These are phyloP conservation scores for Melospiza georgiana DNA, from an alignment of 2,113 vertebrate species.

Conservation along the genomic window DNA sequence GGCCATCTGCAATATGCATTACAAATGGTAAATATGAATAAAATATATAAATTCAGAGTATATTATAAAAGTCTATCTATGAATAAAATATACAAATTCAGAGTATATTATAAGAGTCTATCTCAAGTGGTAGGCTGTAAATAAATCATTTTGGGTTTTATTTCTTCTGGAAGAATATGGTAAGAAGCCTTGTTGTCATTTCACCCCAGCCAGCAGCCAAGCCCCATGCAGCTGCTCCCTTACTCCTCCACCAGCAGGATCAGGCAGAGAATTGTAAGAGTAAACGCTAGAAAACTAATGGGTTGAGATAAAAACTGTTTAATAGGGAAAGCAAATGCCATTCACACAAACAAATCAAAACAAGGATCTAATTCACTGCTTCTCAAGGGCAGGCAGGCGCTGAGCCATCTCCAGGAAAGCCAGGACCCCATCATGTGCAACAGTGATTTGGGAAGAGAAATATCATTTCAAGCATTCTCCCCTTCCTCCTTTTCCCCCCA, in stretches of 20 bases:
- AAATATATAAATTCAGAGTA: background rate
- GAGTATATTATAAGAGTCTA: background rate
- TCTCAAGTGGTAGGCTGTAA: background rate
- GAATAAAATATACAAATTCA: background rate
- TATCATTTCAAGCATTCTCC: background rate
- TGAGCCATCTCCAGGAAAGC: background rate
- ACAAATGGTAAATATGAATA: background rate
- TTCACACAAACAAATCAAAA: background rate
- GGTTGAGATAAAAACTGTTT: background rate
- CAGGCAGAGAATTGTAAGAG: background rate
- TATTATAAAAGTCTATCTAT: background rate
- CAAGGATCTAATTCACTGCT: background rate
- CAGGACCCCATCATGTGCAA: background rate
- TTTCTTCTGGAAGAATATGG: background rate
- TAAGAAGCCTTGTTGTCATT: background rate
- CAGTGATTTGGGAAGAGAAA: background rate
- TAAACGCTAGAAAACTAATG: background rate
- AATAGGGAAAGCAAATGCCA: background rate
- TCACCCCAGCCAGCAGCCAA: background rate
- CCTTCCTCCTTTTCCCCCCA: background rate
- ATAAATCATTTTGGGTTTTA: background rate
- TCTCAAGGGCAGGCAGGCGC: background rate
- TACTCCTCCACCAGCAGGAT: background rate
- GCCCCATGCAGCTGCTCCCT: fast-evolving
- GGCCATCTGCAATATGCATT: background rate